These are phyloP conservation scores for Pelodytes ibericus DNA, from an alignment of 2,797 vertebrate genomes.

Conservation along the genomic window DNA sequence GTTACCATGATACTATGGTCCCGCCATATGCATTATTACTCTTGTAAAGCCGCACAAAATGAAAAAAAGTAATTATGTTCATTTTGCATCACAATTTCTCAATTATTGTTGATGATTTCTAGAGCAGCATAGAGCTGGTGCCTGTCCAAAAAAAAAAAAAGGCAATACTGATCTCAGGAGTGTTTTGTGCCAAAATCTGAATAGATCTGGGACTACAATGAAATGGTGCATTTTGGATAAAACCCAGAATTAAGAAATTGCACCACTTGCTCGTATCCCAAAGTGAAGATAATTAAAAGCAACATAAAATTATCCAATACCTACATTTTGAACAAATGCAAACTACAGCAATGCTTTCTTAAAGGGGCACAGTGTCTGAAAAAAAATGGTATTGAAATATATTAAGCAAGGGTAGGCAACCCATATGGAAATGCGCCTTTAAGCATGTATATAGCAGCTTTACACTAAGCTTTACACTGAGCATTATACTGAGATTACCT, in stretches of 20 bases:
- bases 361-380: too few species aligned
- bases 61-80: slow-evolving; percentile 10
- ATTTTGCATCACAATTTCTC: background rate
- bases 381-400: too few species aligned
- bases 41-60: slow-evolving; percentile 6
- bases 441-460: too few species aligned
- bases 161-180: background rate
- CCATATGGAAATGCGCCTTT: too few species aligned
- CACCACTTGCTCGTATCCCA: background rate
- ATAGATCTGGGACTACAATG: background rate
- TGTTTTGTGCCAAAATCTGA: background rate
- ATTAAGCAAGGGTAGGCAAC: too few species aligned
- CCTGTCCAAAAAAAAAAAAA: background rate
- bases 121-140: background rate
- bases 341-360: too few species aligned
- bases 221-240: background rate
- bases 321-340: too few species aligned
- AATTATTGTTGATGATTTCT: slow-evolving; percentile 5
- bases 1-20: background rate
- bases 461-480: too few species aligned
- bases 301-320: background rate
- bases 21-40: background rate
- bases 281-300: background rate
- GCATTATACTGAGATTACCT: too few species aligned
- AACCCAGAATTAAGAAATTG: background rate